Evolutionary conservation across 1,140 invertebrate species (phyloP).

Genomic region (Drosophila pseudoobscura): DNA sequence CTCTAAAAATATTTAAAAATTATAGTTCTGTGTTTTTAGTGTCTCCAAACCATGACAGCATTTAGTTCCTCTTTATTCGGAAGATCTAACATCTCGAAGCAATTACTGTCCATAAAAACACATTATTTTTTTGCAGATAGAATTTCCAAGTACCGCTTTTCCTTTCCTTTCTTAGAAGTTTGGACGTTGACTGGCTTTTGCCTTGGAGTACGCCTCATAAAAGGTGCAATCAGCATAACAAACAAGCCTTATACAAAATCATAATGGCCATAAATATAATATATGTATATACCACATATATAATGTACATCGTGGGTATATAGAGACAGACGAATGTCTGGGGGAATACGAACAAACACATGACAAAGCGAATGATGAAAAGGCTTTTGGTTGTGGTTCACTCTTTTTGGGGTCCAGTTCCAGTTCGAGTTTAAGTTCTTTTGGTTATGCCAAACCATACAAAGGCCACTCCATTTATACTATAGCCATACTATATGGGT

Average conservation of each 20-base stretch:
- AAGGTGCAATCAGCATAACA: conserved; percentile 69
- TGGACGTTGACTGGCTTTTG: conserved; percentile 1
- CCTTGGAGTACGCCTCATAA: conserved; percentile 40
- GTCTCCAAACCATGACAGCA: too few species aligned
- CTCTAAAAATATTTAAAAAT: too few species aligned
- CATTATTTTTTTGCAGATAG: too few species aligned
- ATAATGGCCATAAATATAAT: conserved; percentile 50
- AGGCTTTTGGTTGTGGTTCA: conserved; percentile 57
- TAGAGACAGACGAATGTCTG: conserved; percentile 5
- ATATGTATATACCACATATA: conserved; percentile 16
- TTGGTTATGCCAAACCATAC: conserved; percentile 56
- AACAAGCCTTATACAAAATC: conserved; percentile 61
- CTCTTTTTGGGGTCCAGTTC: too few species aligned
- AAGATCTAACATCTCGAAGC: too few species aligned
- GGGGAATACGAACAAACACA: conserved; percentile 47
- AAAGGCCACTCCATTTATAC: conserved; percentile 24
- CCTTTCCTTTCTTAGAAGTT: conserved; percentile 28
- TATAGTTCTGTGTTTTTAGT: too few species aligned
- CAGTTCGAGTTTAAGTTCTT: conserved; percentile 25
- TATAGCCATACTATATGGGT: conserved; percentile 24
- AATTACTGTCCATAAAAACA: too few species aligned
- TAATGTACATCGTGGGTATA: conserved; percentile 7
- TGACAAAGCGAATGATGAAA: conserved; percentile 69
- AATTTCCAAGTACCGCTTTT: too few species aligned
- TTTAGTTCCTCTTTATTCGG: too few species aligned